phyloP scores from a whole-genome alignment of 2,113 vertebrate genomes.

The Pontoporia blainvillei region DNA sequence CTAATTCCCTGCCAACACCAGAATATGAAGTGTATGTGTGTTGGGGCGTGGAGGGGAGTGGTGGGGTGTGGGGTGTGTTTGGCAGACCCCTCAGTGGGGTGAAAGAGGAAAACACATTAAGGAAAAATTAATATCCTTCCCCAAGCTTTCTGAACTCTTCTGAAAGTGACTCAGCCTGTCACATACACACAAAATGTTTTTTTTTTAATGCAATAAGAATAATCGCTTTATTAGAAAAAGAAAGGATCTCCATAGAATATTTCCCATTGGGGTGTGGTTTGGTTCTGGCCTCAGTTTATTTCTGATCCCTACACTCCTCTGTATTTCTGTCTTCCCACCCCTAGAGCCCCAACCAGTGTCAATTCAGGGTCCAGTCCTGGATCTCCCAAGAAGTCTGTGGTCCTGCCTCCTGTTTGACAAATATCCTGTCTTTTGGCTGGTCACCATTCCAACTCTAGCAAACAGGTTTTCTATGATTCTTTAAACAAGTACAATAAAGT shows the following conservation, averaged over 20 bases:
- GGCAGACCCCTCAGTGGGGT: not conserved
- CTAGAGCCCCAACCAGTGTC: not conserved
- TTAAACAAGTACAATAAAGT: not conserved
- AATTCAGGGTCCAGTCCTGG: not conserved
- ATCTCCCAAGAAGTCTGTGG: not conserved
- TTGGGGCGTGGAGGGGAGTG: not conserved
- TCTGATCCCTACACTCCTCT: not conserved
- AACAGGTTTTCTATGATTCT: not conserved
- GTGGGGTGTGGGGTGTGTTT: not conserved
- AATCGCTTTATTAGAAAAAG: not conserved
- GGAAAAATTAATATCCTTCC: not conserved
- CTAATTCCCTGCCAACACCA: not conserved
- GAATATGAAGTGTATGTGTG: not conserved
- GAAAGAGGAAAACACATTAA: not conserved
- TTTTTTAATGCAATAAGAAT: not conserved
- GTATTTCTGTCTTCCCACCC: not conserved
- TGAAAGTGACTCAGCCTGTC: not conserved
- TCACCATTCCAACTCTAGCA: not conserved
- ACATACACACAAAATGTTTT: accelerated
- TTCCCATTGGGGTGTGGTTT: not conserved
- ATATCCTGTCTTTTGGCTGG: not conserved
- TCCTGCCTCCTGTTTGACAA: not conserved
- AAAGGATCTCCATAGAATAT: not conserved
- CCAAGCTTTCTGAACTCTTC: not conserved
- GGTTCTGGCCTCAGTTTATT: not conserved